Evolutionary conservation across 2,888 invertebrate genomes (phyloP).

Genomic region (Calliopum simillimum): DNA sequence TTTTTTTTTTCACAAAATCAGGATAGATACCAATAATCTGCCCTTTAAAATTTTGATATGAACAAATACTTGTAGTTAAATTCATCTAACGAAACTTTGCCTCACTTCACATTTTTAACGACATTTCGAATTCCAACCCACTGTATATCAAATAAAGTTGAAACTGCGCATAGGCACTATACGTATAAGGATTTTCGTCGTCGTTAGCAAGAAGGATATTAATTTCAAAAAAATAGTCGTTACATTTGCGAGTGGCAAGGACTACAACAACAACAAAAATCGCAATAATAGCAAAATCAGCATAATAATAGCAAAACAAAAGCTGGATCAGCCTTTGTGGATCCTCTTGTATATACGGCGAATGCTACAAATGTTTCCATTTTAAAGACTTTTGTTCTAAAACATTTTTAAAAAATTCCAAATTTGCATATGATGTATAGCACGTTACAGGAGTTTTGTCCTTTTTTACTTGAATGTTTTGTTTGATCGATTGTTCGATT

Average conservation of each 20-base stretch:
- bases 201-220: constrained; percentile 22
- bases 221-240: constrained; percentile 25
- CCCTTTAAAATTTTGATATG: no score
- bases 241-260: background rate
- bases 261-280: constrained; percentile 11
- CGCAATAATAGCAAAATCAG: constrained; percentile 23
- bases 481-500: constrained; percentile 28
- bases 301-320: constrained; percentile 29
- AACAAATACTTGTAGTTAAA: no score
- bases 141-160: no score
- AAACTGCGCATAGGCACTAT: no score
- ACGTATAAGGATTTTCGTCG: no score
- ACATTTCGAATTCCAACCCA: no score
- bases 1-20: no score
- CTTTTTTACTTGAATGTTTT: background rate
- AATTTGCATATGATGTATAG: constrained; percentile 16
- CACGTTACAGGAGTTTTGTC: background rate
- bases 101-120: no score
- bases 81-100: no score
- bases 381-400: background rate
- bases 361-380: constrained; percentile 11
- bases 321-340: constrained; percentile 27
- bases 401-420: background rate
- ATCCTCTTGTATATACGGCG: constrained; percentile 11
- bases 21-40: no score